Conservation (phyloP, 2,797 vertebrate species). For the Lateolabrax maculatus region DNA sequence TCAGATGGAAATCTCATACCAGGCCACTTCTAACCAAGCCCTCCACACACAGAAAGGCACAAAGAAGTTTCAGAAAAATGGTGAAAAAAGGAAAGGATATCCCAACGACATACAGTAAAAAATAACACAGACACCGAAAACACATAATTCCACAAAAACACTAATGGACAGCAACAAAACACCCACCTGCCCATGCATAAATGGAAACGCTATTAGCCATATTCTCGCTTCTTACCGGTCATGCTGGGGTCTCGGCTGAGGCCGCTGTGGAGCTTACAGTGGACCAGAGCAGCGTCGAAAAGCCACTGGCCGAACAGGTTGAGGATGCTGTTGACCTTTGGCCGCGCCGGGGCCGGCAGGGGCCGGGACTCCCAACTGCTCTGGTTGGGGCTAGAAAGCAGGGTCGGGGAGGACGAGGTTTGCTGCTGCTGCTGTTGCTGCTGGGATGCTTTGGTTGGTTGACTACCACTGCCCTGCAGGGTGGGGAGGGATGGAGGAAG, state of each 20-base stretch:
- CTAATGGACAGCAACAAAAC: slow-evolving; percentile 69
- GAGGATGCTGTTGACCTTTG: slow-evolving; percentile 98
- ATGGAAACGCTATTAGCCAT: slow-evolving; percentile 26
- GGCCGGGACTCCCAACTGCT: slow-evolving; percentile 94
- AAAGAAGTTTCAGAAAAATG: slow-evolving; percentile 70
- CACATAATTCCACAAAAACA: slow-evolving; percentile 68
- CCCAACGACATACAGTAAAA: slow-evolving; percentile 63
- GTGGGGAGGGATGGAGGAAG: slow-evolving; percentile 19
- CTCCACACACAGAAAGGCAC: slow-evolving; percentile 72
- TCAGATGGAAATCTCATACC: slow-evolving; percentile 65
- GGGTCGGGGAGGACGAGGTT: slow-evolving; percentile 90
- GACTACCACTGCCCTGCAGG: slow-evolving; percentile 87
- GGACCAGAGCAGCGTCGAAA: slow-evolving; percentile 95
- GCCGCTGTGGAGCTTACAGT: slow-evolving; percentile 97
- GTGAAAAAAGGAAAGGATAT: slow-evolving; percentile 70
- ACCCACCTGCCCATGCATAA: slow-evolving; percentile 77
- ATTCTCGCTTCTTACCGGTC: slow-evolving; percentile 90
- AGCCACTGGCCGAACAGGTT: slow-evolving; percentile 98
- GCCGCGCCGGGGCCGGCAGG: slow-evolving; percentile 92
- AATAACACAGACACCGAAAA: slow-evolving; percentile 60
- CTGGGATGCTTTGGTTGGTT: slow-evolving; percentile 91
- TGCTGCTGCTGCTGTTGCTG: slow-evolving; percentile 85
- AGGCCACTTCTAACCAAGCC: slow-evolving; percentile 81
- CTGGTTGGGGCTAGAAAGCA: slow-evolving; percentile 96
- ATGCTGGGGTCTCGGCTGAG: slow-evolving; percentile 96